Evolutionary conservation across 30 jellyfish, hydroid and myxozoan genomes (phyloP).

Genomic region (Cassiopea andromeda): DNA sequence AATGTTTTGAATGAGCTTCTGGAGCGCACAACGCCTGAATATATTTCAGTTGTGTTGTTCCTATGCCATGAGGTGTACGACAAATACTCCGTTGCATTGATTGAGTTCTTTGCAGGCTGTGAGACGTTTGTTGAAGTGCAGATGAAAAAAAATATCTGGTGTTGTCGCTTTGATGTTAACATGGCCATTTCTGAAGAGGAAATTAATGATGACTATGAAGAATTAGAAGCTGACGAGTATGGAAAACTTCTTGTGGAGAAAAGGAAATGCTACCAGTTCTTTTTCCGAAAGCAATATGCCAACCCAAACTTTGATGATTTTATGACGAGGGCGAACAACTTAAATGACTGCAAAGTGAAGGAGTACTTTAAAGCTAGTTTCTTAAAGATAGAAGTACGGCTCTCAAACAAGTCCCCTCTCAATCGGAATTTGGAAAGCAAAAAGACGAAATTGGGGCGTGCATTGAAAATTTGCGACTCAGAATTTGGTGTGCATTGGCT

Average conservation of each 20-base stretch:
- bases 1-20: neutral
- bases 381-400: neutral
- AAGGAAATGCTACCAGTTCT: neutral
- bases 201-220: neutral
- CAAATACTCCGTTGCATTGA: neutral
- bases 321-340: neutral
- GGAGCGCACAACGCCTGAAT: slow-evolving; percentile 17
- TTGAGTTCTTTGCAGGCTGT: slow-evolving; percentile 20
- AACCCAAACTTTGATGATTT: neutral
- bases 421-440: neutral
- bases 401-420: neutral
- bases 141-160: slow-evolving; percentile 9
- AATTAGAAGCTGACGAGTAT: neutral
- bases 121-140: slow-evolving; percentile 8
- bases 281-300: neutral
- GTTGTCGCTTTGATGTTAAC: slow-evolving; percentile 13
- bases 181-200: neutral
- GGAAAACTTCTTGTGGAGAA: slow-evolving; percentile 13
- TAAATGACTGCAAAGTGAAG: neutral
- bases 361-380: neutral
- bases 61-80: neutral
- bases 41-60: slow-evolving; percentile 20
- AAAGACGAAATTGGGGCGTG: neutral
- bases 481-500: slow-evolving; percentile 18
- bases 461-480: neutral